Evolutionary conservation across 2,888 invertebrate species (phyloP), one percentile per base, ranked within the genome.

Genomic region (Beris chalybata): DNA sequence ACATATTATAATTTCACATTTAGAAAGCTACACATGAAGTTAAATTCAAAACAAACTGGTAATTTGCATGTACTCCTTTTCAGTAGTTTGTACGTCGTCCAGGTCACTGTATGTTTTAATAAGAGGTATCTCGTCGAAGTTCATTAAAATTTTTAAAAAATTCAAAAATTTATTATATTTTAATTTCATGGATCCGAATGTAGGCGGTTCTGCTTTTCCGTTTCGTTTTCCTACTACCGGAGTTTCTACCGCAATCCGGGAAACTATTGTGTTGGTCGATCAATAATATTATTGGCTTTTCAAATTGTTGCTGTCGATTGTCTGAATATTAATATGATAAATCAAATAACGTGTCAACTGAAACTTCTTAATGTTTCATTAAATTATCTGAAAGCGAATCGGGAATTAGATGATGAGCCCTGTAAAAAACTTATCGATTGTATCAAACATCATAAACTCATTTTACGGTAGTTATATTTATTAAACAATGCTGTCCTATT

Each of bases 321-420:
- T 66, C 67, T 77, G 4, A 76, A 76, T 64, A 66, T 76, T 0
- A 70, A 72, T 7, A 53, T 76, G 3, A 76, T 77, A 66, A 76
- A 73, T 59, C 76, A 77, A 44, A 72, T 75, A 9, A 73, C 76
- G 29, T 74, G 73, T 69, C 76, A 77, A 55, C 70, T 77, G 4
- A 74, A 74, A 54, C 72, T 74, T 0, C 67, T 77, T 4, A 74
- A 72, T 58, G 57, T 75, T 44, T 65, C 73, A 55, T 77, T 77
- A 22, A 73, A 74, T 4, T 70, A 73, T 15, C 70, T 76, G 4
- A 50, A 12, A 1, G 5, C 32, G 38, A 3, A 22, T 22, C 6
- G 64, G 5, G 13, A 32, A 61, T 15, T 22, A 22, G 43, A 56
- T 7, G 12, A 5, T 12, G 43, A 56, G 7, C 7, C 13, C n/a